Conservation (phyloP, 1,140 invertebrate genomes). For the Drosophila pachea region DNA sequence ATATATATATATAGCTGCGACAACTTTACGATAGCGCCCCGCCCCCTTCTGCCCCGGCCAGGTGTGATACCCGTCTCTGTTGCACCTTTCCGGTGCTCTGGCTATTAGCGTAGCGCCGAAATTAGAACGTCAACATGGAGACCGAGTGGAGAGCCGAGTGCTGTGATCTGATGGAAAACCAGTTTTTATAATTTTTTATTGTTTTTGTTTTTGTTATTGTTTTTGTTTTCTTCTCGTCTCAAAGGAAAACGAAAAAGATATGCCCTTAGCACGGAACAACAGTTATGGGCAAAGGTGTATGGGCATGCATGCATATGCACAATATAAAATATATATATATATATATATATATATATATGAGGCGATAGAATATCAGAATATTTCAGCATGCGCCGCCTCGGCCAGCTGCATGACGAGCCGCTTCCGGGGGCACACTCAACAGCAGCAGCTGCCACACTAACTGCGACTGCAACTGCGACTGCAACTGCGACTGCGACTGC, state of each 20-base stretch:
- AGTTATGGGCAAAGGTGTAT: conserved; percentile 28
- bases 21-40: conserved; percentile 16
- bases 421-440: conserved; percentile 15
- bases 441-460: conserved; percentile 6
- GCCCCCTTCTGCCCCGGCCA: not conserved
- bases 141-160: conserved; percentile 20
- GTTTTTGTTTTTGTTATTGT: too few relatives aligned
- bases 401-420: not conserved
- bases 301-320: not conserved
- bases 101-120: conserved; percentile 35
- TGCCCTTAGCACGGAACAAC: conserved; percentile 37
- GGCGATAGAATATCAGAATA: conserved; percentile 36
- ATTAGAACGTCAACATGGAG: conserved; percentile 49
- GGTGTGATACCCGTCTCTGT: not conserved
- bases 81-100: not conserved
- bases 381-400: not conserved
- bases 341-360: conserved; percentile 13
- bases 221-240: too few relatives aligned
- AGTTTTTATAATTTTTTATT: conserved; percentile 18
- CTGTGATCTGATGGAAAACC: conserved; percentile 42
- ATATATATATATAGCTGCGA: conserved; percentile 36
- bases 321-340: too few relatives aligned
- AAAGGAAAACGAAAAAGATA: not conserved
- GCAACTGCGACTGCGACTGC: not conserved
- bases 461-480: conserved; percentile 1